Base-by-base conservation (phyloP, 2,797 vertebrate genomes). In the Orientallactaga sibirica region DNA sequence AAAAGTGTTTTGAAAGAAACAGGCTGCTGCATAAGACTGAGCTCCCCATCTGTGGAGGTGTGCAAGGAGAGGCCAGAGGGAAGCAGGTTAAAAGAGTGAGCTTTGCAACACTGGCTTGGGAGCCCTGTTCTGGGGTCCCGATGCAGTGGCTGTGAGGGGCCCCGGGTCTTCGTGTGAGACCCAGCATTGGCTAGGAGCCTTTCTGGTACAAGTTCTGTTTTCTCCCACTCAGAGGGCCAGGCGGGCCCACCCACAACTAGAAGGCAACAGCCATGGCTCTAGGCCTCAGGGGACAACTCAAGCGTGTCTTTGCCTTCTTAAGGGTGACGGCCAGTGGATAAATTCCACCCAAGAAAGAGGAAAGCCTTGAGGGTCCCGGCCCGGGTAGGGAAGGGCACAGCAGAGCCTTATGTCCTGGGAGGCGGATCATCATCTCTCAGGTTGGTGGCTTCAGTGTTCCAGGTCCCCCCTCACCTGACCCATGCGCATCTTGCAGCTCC, bases 1-100 rank as follows among this genome's bases (percentile, higher is more conserved):
- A 18, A 43, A 43, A 81, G 75, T 48, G 70, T 96, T 96, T 96
- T 92, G 89, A 86, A 96, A 94, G 91, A 58, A 83, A 48, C 0
- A 0, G 22, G 71, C 88, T n/a, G 37, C 11, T 0, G 19, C 2
- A 33, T 52, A 4, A 7, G 43, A 58, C 62, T 29, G 83, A 94
- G 84, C 37, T 86, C 76, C 48, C 76, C 0, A 0, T 77, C 2
- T 0, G 10, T 3, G 1, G 84, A 43, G 81, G 78, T 18, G 2
- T 67, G 80, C 58, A 27, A 61, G 14, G 41, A 25, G 6, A 10
- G 20, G 8, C 27, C 0, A 41, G 41, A 20, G 16, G 1, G 18
- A 5, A 25, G 29, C 0, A 2, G 48, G 2, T 11, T 11, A 1
- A n/a, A 64, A 64, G 20, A 1, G 12, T 14, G 14, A 58, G 64